Evolutionary conservation across 2,113 vertebrate species (phyloP).

Genomic region (Thamnaconus septentrionalis): DNA sequence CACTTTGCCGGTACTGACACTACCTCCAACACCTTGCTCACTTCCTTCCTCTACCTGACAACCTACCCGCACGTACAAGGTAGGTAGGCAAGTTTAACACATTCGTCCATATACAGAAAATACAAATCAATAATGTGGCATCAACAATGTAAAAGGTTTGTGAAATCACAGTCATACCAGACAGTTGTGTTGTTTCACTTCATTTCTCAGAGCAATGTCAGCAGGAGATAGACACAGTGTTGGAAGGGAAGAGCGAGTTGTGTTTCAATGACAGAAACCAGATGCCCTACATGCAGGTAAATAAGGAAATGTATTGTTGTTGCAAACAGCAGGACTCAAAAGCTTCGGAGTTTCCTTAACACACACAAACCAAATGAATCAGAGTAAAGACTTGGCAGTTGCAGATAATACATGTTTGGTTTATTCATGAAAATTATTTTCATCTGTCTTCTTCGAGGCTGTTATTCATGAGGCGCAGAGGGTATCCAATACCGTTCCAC

Average conservation of each 20-base stretch:
- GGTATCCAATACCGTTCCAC: slow-evolving; percentile 58
- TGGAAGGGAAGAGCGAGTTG: slow-evolving; percentile 36
- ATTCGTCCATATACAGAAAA: not conserved
- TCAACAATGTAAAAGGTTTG: not conserved
- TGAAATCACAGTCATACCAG: not conserved
- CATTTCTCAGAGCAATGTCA: slow-evolving; percentile 52
- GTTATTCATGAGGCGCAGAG: slow-evolving; percentile 73
- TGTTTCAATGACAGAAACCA: slow-evolving; percentile 54
- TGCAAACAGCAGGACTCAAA: not conserved
- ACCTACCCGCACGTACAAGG: slow-evolving; percentile 57
- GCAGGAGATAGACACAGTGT: slow-evolving; percentile 64
- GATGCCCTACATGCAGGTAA: slow-evolving; percentile 68
- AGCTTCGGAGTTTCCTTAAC: no score
- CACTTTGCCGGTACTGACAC: slow-evolving; percentile 70
- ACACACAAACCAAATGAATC: no score
- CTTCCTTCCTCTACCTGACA: slow-evolving; percentile 56
- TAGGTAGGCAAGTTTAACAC: slow-evolving; percentile 1
- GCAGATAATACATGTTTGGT: no score
- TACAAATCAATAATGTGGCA: no score
- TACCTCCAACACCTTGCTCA: slow-evolving; percentile 67
- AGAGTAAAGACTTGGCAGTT: no score
- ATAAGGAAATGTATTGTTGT: not conserved
- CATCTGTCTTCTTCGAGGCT: slow-evolving; percentile 48
- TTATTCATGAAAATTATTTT: no score
- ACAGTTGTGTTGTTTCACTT: not conserved